Conservation (phyloP, 2,113 vertebrate genomes). For the Phoxinus phoxinus region DNA sequence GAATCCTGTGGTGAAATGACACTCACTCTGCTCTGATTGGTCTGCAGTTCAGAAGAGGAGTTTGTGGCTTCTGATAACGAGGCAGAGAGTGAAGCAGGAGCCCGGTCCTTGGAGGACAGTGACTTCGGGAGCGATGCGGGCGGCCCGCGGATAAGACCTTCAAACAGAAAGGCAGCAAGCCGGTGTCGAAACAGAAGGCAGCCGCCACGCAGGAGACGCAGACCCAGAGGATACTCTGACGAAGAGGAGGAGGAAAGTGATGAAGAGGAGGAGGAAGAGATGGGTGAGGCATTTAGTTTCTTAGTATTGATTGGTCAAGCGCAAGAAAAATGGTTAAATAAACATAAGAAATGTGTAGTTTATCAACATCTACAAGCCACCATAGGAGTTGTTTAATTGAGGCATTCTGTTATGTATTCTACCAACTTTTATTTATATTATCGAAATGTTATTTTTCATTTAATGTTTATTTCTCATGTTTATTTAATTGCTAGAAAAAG, state of each 20-base stretch:
- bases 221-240: constrained; percentile 88
- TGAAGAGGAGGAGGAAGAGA: constrained; percentile 77
- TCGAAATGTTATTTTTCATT: neutral
- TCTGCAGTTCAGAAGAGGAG: constrained; percentile 85
- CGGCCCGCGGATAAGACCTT: constrained; percentile 62
- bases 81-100: constrained; percentile 84
- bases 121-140: constrained; percentile 75
- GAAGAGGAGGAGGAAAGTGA: constrained; percentile 89
- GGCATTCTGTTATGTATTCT: neutral
- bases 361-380: too few relatives aligned
- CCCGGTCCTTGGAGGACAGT: constrained; percentile 82
- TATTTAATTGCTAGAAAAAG: too few relatives aligned
- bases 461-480: neutral
- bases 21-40: neutral
- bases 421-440: neutral
- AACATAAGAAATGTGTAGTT: too few relatives aligned
- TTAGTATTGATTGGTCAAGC: neutral
- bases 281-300: constrained; percentile 58
- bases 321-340: too few relatives aligned
- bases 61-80: constrained; percentile 89
- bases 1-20: neutral
- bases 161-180: constrained; percentile 23
- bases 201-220: constrained; percentile 71
- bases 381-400: too few relatives aligned
- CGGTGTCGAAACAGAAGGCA: constrained; percentile 73